Base-by-base conservation (phyloP, 2,888 invertebrate species). In the Xylota sylvarum region DNA sequence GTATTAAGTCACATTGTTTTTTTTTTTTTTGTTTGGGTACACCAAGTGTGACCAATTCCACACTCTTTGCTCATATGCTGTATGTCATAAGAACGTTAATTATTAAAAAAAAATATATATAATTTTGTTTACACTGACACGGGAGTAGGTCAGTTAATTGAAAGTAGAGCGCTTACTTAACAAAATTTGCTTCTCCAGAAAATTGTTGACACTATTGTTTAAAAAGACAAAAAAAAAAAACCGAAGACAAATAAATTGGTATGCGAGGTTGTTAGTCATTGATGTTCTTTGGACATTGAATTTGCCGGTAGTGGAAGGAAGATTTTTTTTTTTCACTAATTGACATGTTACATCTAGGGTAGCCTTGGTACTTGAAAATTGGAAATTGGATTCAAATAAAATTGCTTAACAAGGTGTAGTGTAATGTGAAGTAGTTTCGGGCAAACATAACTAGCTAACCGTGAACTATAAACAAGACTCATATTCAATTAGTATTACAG, bases 21-120 rank as follows among this genome's bases (percentile, higher is more conserved):
- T 46, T 10, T 30, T 17, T 30, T 10, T 2, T 10, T 14, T 1
- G 30, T 10, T 30, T 64, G 30, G 30, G 17, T 30, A 10, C 30
- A 2, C 46, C 48, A 64, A 32, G 48, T 48, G 64, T 64, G 48
- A 64, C 46, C 48, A 48, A 65, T 65, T 64, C 32, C 30, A 12
- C 9, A 62, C 3, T 27, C 17, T 23, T 10, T 40, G 40, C 27
- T 23, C n/a, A 40, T 40, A n/a, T 2, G 5, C 0, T 23, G 27
- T 27, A 23, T 40, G 43, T 14, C 4, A 43, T 30, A 19, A 48
- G 19, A 43, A 62, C n/a, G 17, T 23, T 23, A 43, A 19, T 50
- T 10, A 50, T 50, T 3, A 50, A 4, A 19, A 52, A 52, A 9
- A n/a, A 1, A 27, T 52, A n/a, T 27, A 23, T 2, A 23, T 23